Evolutionary conservation across 2,113 vertebrate species (phyloP), one percentile per base, ranked within the genome.

Genomic region (Python bivittatus): DNA sequence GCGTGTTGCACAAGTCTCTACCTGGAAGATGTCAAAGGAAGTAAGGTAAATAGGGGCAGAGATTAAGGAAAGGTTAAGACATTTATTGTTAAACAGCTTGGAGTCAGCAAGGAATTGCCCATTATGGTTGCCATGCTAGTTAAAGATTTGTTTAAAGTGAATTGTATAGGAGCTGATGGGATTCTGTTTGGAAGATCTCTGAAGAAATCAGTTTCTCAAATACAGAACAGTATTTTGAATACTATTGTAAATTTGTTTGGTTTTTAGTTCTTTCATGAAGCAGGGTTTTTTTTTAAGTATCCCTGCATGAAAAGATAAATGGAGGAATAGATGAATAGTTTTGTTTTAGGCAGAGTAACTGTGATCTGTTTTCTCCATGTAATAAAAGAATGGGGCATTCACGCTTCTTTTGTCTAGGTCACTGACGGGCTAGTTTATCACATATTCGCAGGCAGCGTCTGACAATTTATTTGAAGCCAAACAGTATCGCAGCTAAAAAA

Each of bases 391-490:
- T 57, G 7, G 25, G 29, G 22, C 13, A 27, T 52, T 38, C 52
- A 10, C 38, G 88, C n/a, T 54, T 89, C 83, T 91, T 90, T 90
- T 93, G 44, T 88, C 12, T 20, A 38, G 58, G n/a, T 84, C 56
- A 42, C 33, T 42, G 22, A 38, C 52, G 22, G 29, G 29, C 20
- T 61, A 88, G 57, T 91, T 93, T 56, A 92, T 93, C 84, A 48
- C 72, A 68, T 85, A 13, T 93, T 94, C 92, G 54, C 94, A 91
- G 33, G 84, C 91, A 88, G 83, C 60, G 23, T 57, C 23, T 89
- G 90, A 92, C 91, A 93, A 94, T 91, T 95, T 88, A 93, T 61
- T 33, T 86, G 89, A 93, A 89, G 44, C 90, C 72, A 95, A 79
- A 93, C 64, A 38, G 6, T 48, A 84, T 89, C 13, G 15, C 15